Evolutionary conservation across 2,888 invertebrate genomes (phyloP).

Genomic region (Sturmia bella): DNA sequence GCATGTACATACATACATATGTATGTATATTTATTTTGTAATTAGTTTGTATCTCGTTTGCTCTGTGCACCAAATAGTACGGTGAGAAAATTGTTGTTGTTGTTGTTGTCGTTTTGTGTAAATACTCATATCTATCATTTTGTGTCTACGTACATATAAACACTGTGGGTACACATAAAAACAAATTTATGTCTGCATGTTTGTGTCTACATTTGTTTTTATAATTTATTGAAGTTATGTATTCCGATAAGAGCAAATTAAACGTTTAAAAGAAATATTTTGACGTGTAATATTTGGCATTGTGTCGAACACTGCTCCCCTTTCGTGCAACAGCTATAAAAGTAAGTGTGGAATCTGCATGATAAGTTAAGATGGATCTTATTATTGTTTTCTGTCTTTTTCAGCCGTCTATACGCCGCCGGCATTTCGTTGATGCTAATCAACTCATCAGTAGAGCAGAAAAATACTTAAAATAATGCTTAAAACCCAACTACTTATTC

Average conservation of each 20-base stretch:
- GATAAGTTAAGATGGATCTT: no score
- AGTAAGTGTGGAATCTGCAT: no score
- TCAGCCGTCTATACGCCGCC: no score
- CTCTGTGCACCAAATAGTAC: not conserved
- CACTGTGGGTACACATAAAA: not conserved
- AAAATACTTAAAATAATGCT: no score
- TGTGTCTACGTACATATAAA: not conserved
- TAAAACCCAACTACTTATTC: no score
- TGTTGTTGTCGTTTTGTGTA: not conserved
- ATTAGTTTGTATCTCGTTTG: slow-evolving; percentile 10
- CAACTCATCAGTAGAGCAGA: no score
- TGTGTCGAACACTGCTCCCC: slow-evolving; percentile 7
- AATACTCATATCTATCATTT: not conserved
- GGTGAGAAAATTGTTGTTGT: slow-evolving; percentile 4
- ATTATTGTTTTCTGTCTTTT: no score
- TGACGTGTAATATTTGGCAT: slow-evolving; percentile 26
- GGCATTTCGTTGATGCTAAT: no score
- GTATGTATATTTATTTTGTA: slow-evolving; percentile 7
- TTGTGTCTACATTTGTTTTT: not conserved
- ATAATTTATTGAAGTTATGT: slow-evolving; percentile 49
- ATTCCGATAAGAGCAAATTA: slow-evolving; percentile 37
- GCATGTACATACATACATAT: no score
- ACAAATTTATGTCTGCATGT: not conserved
- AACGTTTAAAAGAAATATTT: slow-evolving; percentile 36
- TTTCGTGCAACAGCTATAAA: not conserved